Percentiles rank a stretch among this genome's conserved stretches.
These are phyloP conservation scores for Anguilla pacifica DNA, from an alignment of 2,797 vertebrate species.

Conservation along the genomic window DNA sequence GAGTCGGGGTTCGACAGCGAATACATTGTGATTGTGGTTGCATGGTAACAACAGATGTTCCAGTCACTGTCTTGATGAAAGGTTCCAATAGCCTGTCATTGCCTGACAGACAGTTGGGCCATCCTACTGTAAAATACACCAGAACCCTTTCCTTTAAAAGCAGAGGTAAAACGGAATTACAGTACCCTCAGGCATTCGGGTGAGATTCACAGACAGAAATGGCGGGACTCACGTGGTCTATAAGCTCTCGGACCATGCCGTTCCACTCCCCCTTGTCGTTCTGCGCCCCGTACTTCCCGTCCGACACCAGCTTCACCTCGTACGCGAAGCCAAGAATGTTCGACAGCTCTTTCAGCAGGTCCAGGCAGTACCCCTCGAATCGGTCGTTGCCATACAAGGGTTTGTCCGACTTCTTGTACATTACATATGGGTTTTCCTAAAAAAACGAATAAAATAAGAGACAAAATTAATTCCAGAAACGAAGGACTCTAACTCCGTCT, in stretches of 20 bases:
- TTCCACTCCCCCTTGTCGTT: slow-evolving; percentile 99
- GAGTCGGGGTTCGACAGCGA: background rate
- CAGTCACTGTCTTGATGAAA: background rate
- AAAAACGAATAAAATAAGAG: slow-evolving; percentile 19
- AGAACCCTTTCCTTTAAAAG: background rate
- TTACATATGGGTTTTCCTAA: slow-evolving; percentile 97
- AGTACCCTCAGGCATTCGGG: background rate
- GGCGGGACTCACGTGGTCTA: slow-evolving; percentile 87
- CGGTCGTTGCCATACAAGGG: slow-evolving; percentile 95
- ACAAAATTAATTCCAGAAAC: background rate
- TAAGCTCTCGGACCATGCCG: slow-evolving; percentile 99
- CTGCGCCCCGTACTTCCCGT: slow-evolving; percentile 97
- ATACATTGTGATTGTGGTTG: background rate
- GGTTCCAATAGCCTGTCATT: background rate
- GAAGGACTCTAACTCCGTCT: background rate
- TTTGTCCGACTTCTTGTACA: slow-evolving; percentile 98
- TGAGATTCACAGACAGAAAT: background rate
- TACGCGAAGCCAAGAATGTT: slow-evolving; percentile 96
- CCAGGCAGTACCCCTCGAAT: slow-evolving; percentile 97
- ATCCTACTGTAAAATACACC: background rate
- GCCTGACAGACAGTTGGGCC: background rate
- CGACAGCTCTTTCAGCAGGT: slow-evolving; percentile 94
- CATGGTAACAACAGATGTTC: background rate
- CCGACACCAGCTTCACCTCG: slow-evolving; percentile 91
- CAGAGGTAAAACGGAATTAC: background rate